Conservation (phyloP, 64 coral and sea anemone species). For the Porites australiensis region DNA sequence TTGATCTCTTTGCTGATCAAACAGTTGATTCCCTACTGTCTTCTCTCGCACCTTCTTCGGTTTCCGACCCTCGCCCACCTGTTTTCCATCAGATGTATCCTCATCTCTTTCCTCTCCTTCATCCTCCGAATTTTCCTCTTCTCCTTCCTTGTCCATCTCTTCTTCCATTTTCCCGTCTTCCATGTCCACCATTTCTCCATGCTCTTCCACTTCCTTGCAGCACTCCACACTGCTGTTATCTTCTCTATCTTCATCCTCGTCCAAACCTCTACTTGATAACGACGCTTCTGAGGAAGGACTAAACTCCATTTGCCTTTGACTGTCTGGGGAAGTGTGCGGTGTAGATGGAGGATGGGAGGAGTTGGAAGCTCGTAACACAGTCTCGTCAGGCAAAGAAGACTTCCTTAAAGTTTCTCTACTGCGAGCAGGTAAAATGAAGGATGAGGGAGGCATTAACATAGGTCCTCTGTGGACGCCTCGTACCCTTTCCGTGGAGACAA, state of each 20-base stretch:
- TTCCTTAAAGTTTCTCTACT: not conserved
- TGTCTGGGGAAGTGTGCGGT: slow-evolving; percentile 15
- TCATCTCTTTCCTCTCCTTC: not conserved
- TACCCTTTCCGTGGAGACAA: not conserved
- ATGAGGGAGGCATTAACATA: slow-evolving; percentile 30
- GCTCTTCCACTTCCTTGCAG: not conserved
- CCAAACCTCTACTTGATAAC: not conserved
- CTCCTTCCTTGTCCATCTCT: not conserved
- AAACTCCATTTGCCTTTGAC: not conserved
- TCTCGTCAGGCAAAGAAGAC: not conserved
- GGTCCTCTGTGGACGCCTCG: not conserved
- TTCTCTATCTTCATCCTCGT: not conserved
- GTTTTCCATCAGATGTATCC: not conserved
- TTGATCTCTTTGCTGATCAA: not conserved
- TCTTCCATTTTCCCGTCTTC: not conserved
- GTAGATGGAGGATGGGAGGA: slow-evolving; percentile 10
- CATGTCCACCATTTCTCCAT: not conserved
- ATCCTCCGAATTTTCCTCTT: not conserved
- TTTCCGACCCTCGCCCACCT: not conserved
- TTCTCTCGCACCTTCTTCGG: not conserved
- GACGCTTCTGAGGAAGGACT: slow-evolving; percentile 12
- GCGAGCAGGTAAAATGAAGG: slow-evolving; percentile 29
- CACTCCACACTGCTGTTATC: too few relatives aligned
- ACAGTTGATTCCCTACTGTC: too few relatives aligned
- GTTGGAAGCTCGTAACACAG: not conserved